Evolutionary conservation across 2,113 vertebrate genomes (phyloP), one percentile per base, ranked within the genome.

Genomic region (Oreotrochilus melanogaster): DNA sequence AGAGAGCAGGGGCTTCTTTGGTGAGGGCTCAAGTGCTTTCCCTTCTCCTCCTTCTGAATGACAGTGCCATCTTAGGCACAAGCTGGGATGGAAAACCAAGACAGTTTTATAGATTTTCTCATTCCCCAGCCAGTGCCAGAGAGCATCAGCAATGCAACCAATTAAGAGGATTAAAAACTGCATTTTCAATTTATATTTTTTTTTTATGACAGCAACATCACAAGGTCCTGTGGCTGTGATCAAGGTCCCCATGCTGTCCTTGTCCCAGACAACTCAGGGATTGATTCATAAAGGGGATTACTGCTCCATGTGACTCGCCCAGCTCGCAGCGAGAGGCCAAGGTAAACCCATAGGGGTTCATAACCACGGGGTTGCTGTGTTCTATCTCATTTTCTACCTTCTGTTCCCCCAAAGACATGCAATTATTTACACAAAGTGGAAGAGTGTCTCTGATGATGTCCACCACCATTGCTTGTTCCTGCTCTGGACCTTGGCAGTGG

Each of bases 131-230:
- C 45, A 93, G 78, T 0, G 2, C 57, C 92, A 64, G 73, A 33
- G 37, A 86, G n/a, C 21, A 72, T 87, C 85, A 37, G 78, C 69
- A 91, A 91, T 50, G 74, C 87, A 82, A 73, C 81, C 87, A 91
- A 89, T 96, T 96, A 95, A 91, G 81, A 65, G 66, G 58, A 94
- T 96, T 90, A 95, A 95, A 92, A 86, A 79, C 56, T 73, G 10
- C 86, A 18, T 82, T 62, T 62, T 61, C 37, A 15, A 21, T 45
- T 30, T 30, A 16, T n/a, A 62, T 51, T 62, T 51, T 75, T 78
- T 66, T 80, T 42, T 48, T 14, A 81, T 81, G 86, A 60, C 43
- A 86, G 82, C 35, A 79, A 42, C 45, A 2, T 39, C 37, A 70
- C 24, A 57, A 86, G 78, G 42, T 90, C 64, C 69, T 28, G 43